phyloP scores from a whole-genome alignment of 2,797 vertebrate species.

The Nyctibius grandis region DNA sequence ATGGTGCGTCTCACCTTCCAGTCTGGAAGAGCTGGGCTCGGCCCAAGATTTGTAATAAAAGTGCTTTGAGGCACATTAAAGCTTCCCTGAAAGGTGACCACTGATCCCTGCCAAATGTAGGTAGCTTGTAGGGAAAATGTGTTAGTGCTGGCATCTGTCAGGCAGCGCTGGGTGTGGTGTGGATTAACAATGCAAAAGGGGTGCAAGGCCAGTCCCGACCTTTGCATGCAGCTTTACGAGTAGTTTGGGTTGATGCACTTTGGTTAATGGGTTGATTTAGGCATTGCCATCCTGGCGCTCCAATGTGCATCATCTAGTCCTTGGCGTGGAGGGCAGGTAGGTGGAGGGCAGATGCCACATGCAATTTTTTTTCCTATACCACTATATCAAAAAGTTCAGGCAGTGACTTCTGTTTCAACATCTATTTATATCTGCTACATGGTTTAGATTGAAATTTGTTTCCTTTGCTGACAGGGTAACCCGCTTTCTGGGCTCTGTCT shows the following conservation, averaged over 20 bases:
- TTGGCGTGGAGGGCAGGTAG: background rate
- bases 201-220: background rate
- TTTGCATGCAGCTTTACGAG: background rate
- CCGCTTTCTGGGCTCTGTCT: background rate
- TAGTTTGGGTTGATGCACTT: accelerated
- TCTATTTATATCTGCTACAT: background rate
- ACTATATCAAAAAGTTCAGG: background rate
- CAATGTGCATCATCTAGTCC: background rate
- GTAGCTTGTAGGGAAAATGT: background rate
- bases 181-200: background rate
- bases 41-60: background rate
- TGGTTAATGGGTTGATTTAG: background rate
- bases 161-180: background rate
- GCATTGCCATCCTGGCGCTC: background rate
- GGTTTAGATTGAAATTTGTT: background rate
- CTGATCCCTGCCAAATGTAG: background rate
- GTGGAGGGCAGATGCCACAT: background rate
- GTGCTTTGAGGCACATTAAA: background rate
- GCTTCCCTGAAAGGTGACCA: background rate
- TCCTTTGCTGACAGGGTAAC: background rate
- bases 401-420: background rate
- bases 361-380: background rate
- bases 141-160: background rate
- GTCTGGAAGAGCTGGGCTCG: background rate
- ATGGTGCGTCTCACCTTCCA: background rate